These are phyloP conservation scores for Platorchestia sp. DNA, from an alignment of 1,140 invertebrate species.

Conservation along the genomic window DNA sequence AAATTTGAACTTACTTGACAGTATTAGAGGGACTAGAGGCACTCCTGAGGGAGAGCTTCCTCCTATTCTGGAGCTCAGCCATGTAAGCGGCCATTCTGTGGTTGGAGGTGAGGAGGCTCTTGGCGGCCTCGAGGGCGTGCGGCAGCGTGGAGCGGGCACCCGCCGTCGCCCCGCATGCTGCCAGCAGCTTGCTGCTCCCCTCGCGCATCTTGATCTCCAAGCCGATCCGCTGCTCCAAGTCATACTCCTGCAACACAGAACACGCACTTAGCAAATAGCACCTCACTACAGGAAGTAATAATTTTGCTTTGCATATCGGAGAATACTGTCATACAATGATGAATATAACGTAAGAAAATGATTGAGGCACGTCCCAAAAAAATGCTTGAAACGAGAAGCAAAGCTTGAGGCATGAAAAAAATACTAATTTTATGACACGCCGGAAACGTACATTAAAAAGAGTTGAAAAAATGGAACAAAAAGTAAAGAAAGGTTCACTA, in stretches of 20 bases:
- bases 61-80: slow-evolving; percentile 77
- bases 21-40: slow-evolving; percentile 34
- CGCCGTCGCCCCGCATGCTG: slow-evolving; percentile 74
- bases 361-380: too few relatives aligned
- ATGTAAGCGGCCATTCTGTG: slow-evolving; percentile 80
- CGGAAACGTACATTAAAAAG: too few relatives aligned
- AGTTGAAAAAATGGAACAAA: too few relatives aligned
- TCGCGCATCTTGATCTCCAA: slow-evolving; percentile 56
- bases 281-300: too few relatives aligned
- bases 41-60: slow-evolving; percentile 67
- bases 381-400: too few relatives aligned
- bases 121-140: slow-evolving; percentile 80
- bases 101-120: slow-evolving; percentile 79
- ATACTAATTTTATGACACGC: too few relatives aligned
- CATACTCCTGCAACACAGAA: slow-evolving; percentile 53
- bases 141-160: slow-evolving; percentile 73
- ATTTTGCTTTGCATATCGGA: too few relatives aligned
- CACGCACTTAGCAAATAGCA: background rate
- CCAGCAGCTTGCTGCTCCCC: slow-evolving; percentile 72
- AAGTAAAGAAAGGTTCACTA: too few relatives aligned
- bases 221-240: slow-evolving; percentile 36
- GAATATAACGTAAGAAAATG: too few relatives aligned
- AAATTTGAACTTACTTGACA: background rate
- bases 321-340: too few relatives aligned
- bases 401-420: too few relatives aligned